These are phyloP conservation scores for Bombus picipes DNA, from an alignment of 1,140 invertebrate genomes.

Conservation along the genomic window DNA sequence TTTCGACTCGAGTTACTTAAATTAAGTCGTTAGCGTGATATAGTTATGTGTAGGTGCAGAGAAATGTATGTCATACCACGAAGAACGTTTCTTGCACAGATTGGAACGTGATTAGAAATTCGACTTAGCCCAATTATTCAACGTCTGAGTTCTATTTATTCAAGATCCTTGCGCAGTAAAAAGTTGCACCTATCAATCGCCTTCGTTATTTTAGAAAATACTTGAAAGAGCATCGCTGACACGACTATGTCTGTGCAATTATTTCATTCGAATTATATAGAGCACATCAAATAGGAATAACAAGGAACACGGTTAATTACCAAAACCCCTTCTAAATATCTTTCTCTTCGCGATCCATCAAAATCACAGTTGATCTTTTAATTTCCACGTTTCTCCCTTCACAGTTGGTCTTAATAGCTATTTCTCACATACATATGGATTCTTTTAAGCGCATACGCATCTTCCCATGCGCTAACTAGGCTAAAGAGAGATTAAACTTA, in stretches of 20 bases:
- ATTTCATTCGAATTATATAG: background rate
- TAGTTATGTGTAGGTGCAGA: background rate
- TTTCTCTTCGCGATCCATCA: background rate
- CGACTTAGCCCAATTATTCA: too few species aligned
- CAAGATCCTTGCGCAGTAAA: too few species aligned
- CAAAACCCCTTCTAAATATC: background rate
- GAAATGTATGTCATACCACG: background rate
- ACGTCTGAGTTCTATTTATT: too few species aligned
- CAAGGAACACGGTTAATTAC: background rate
- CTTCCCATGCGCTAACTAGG: background rate
- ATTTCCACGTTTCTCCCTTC: too few species aligned
- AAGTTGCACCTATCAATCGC: too few species aligned
- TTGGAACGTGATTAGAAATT: too few species aligned
- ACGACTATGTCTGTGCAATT: too few species aligned
- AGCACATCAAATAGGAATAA: background rate
- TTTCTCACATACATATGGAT: background rate
- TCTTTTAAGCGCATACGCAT: background rate
- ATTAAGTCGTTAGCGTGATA: background rate
- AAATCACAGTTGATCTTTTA: too few species aligned
- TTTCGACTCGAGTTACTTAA: background rate
- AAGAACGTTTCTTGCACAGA: constrained; percentile 4
- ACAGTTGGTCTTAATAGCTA: too few species aligned
- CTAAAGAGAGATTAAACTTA: constrained; percentile 1
- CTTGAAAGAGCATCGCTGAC: too few species aligned
- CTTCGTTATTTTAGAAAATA: too few species aligned